Evolutionary conservation across 2,888 invertebrate genomes (phyloP).

Genomic region (Trissonchulus latispiculum): DNA sequence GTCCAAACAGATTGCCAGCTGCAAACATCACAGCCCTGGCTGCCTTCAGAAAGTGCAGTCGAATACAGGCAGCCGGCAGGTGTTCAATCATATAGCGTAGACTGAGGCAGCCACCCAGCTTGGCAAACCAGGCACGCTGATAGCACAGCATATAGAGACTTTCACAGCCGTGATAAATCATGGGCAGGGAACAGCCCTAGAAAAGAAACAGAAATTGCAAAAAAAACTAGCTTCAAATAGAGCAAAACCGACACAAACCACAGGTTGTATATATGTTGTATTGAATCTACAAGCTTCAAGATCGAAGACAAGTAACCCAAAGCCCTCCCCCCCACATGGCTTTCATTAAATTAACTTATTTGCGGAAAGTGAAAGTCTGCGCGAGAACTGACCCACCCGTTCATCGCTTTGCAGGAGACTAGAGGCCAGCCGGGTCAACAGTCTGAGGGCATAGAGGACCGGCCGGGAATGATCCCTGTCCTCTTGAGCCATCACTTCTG

Average conservation of each 20-base stretch:
- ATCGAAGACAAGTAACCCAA: too few relatives aligned
- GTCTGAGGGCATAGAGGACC: conserved; percentile 71
- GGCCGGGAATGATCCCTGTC: conserved; percentile 92
- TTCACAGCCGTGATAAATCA: conserved; percentile 88
- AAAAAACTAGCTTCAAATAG: too few relatives aligned
- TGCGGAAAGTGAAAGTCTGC: too few relatives aligned
- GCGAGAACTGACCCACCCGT: too few relatives aligned
- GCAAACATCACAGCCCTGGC: conserved; percentile 77
- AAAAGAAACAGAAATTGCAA: too few relatives aligned
- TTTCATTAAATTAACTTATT: too few relatives aligned
- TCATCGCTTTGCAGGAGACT: conserved; percentile 76
- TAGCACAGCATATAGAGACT: conserved; percentile 88
- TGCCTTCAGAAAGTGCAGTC: conserved; percentile 74
- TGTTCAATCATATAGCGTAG: conserved; percentile 77
- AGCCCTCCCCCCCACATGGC: too few relatives aligned
- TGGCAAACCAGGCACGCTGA: conserved; percentile 95
- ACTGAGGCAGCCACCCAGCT: conserved; percentile 86
- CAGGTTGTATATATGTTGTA: too few relatives aligned
- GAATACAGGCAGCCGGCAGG: conserved; percentile 76
- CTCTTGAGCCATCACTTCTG: conserved; percentile 89
- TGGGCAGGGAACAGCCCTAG: conserved; percentile 72
- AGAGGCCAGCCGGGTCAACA: conserved; percentile 80
- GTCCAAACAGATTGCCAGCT: conserved; percentile 86
- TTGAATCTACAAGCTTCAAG: too few relatives aligned
- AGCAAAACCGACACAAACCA: too few relatives aligned